These are phyloP conservation scores for Hirtodrosophila duncani DNA, from an alignment of 2,888 invertebrate species.

Conservation along the genomic window DNA sequence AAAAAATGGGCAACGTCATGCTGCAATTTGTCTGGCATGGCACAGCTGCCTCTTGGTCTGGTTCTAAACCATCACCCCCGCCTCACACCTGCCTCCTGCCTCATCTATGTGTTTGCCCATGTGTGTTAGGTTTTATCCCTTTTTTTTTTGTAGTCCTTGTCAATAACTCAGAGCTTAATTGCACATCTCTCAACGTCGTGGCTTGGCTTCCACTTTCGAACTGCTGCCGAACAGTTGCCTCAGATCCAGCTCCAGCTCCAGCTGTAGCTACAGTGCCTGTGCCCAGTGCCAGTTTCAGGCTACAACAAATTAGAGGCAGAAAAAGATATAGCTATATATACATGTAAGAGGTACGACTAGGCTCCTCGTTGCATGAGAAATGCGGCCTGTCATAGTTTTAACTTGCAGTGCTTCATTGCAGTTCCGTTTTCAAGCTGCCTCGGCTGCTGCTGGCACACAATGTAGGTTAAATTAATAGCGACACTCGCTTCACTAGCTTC, in stretches of 20 bases:
- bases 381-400: slow-evolving; percentile 53
- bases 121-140: slow-evolving; percentile 11
- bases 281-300: slow-evolving; percentile 11
- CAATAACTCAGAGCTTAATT: slow-evolving; percentile 73
- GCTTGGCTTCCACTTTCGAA: slow-evolving; percentile 14
- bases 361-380: slow-evolving; percentile 49
- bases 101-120: not conserved
- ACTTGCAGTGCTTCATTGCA: slow-evolving; percentile 45
- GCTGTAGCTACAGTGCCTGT: too few species aligned
- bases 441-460: slow-evolving; percentile 31
- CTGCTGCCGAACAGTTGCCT: slow-evolving; percentile 32
- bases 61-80: slow-evolving; percentile 6
- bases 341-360: too few species aligned
- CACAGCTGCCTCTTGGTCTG: slow-evolving; percentile 15
- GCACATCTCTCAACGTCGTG: slow-evolving; percentile 67
- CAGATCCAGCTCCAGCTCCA: slow-evolving; percentile 29
- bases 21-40: slow-evolving; percentile 63
- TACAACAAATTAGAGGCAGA: slow-evolving; percentile 47
- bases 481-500: slow-evolving; percentile 53
- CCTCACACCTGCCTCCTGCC: not conserved
- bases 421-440: not conserved
- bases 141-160: slow-evolving; percentile 48
- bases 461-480: slow-evolving; percentile 76
- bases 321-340: not conserved
- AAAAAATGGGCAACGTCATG: slow-evolving; percentile 54